Evolutionary conservation across 2,113 vertebrate species (phyloP).

Genomic region (Morone saxatilis): DNA sequence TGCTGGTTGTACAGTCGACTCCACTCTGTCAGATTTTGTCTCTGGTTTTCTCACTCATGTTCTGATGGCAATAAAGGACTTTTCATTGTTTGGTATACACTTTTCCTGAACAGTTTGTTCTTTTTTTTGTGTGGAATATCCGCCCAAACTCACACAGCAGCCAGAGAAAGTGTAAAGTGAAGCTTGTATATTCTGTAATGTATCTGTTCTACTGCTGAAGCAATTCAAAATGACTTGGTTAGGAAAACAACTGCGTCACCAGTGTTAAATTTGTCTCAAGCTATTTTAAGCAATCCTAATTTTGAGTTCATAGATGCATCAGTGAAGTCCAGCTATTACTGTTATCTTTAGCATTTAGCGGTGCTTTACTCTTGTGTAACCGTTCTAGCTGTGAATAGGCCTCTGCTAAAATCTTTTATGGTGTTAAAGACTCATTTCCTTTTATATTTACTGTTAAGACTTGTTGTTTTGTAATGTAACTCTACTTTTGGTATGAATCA

Average conservation of each 20-base stretch:
- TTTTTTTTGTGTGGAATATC: not conserved
- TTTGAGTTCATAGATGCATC: constrained; percentile 2
- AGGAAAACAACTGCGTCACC: not conserved
- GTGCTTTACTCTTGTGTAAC: not conserved
- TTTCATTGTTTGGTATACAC: constrained; percentile 84
- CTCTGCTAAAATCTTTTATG: not conserved
- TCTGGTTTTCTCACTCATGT: constrained; percentile 82
- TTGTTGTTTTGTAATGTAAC: not conserved
- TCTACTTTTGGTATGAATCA: not conserved
- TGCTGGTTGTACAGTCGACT: constrained; percentile 78
- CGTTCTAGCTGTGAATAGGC: not conserved
- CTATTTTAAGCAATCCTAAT: constrained; percentile 15
- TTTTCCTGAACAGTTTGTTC: constrained; percentile 53
- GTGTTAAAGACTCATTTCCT: not conserved
- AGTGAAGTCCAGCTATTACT: not conserved
- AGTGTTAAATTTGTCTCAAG: constrained; percentile 24
- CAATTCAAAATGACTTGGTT: not conserved
- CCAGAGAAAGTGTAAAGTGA: not conserved
- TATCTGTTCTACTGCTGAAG: not conserved
- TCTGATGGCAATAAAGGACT: constrained; percentile 86
- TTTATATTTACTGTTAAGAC: not conserved
- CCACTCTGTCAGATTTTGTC: constrained; percentile 80
- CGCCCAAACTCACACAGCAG: not conserved
- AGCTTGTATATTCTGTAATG: not conserved
- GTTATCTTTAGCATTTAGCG: not conserved